Percentiles rank a stretch among this genome's conserved stretches.
Evolutionary conservation across 1,140 invertebrate genomes (phyloP).

Genomic region (Rhyzopertha dominica): DNA sequence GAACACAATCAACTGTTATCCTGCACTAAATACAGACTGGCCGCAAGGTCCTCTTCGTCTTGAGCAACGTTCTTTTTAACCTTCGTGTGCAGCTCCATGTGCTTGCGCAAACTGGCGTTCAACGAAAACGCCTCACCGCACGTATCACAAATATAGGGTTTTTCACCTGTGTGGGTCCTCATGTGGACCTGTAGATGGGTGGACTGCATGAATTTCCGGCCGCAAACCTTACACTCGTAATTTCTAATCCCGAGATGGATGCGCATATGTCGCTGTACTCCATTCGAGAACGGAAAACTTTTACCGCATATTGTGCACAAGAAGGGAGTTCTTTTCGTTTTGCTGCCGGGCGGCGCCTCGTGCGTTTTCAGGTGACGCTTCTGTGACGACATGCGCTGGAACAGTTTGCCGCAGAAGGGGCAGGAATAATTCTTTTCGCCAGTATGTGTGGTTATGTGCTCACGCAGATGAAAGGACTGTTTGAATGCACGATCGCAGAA

Average conservation of each 20-base stretch:
- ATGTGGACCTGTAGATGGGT: constrained; percentile 60
- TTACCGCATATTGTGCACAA: constrained; percentile 33
- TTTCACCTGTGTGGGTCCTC: constrained; percentile 61
- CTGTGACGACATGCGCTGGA: constrained; percentile 30
- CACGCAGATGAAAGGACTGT: constrained; percentile 65
- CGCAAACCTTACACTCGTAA: constrained; percentile 45
- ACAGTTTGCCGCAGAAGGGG: constrained; percentile 33
- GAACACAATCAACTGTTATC: too few relatives aligned
- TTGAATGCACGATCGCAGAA: constrained; percentile 64
- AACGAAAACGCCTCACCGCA: constrained; percentile 14
- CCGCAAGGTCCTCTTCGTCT: too few relatives aligned
- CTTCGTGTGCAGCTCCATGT: constrained; percentile 9
- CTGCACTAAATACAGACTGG: too few relatives aligned
- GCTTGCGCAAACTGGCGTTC: constrained; percentile 12
- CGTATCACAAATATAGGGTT: constrained; percentile 46
- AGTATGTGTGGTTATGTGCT: constrained; percentile 50
- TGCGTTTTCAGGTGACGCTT: constrained; percentile 27
- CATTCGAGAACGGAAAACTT: constrained; percentile 47
- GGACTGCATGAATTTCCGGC: constrained; percentile 43
- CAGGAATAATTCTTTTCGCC: constrained; percentile 38
- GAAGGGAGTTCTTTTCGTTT: constrained; percentile 30
- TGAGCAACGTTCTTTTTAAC: too few relatives aligned
- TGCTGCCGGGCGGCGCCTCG: constrained; percentile 29
- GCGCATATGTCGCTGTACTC: constrained; percentile 48
- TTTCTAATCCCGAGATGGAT: constrained; percentile 47